Conservation (phyloP, 2,113 vertebrate species). For the Pyrgilauda ruficollis region DNA sequence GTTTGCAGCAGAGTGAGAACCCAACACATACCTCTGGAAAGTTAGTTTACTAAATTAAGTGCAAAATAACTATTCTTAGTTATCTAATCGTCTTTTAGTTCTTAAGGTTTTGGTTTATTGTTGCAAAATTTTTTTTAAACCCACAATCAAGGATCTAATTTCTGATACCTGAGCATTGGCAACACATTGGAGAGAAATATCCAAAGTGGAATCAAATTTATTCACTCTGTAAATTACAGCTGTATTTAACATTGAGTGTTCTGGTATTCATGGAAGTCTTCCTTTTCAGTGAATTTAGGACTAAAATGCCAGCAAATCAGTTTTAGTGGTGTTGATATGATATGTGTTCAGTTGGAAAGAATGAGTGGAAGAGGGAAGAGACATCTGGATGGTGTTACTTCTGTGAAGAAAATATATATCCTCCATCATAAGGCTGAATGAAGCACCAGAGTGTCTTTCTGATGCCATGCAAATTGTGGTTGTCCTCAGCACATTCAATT, state of each 20-base stretch:
- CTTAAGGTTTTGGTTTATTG: background rate
- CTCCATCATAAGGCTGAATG: background rate
- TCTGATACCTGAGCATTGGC: background rate
- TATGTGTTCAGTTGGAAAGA: background rate
- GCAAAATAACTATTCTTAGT: background rate
- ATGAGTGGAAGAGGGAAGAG: background rate
- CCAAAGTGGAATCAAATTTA: background rate
- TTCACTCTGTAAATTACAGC: background rate
- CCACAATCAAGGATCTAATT: background rate
- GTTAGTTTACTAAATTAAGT: background rate
- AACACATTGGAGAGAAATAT: background rate
- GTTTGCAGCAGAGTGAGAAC: background rate
- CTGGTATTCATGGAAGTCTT: background rate
- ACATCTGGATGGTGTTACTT: background rate
- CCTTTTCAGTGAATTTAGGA: background rate
- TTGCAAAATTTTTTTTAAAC: background rate
- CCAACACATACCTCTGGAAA: background rate
- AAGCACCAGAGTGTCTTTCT: background rate
- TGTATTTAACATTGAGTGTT: background rate
- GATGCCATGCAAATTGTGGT: background rate
- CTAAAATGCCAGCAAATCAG: background rate
- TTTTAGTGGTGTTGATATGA: background rate
- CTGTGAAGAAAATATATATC: background rate
- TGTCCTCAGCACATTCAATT: background rate
- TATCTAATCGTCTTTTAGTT: background rate